Conservation (phyloP, 2,888 invertebrate genomes). For the Amblyteles armatorius region DNA sequence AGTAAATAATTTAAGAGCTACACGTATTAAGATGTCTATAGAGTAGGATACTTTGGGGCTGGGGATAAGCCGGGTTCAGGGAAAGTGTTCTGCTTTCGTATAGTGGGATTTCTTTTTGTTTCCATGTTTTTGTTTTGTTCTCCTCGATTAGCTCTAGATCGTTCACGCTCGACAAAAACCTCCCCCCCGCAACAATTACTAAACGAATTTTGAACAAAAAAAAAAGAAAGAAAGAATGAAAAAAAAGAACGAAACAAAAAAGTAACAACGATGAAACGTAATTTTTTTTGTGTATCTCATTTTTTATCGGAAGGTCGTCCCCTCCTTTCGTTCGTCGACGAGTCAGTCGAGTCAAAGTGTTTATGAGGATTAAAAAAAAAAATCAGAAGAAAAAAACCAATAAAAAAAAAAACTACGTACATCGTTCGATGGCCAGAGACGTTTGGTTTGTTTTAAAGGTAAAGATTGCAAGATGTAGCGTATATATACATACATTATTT, state of each 20-base stretch:
- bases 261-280: slow-evolving; percentile 47
- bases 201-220: slow-evolving; percentile 48
- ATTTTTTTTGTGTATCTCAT: slow-evolving; percentile 2
- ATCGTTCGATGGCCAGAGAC: slow-evolving; percentile 66
- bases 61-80: slow-evolving; percentile 79
- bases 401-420: slow-evolving; percentile 57
- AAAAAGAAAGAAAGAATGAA: slow-evolving; percentile 42
- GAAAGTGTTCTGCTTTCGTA: slow-evolving; percentile 73
- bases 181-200: slow-evolving; percentile 51
- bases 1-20: slow-evolving; percentile 84
- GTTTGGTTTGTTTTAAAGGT: slow-evolving; percentile 60
- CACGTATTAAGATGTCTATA: slow-evolving; percentile 84
- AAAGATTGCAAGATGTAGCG: slow-evolving; percentile 68
- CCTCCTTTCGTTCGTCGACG: slow-evolving; percentile 45
- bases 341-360: slow-evolving; percentile 33
- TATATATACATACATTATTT: slow-evolving; percentile 66
- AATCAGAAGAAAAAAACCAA: slow-evolving; percentile 48
- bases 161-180: slow-evolving; percentile 34
- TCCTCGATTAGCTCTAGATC: slow-evolving; percentile 48
- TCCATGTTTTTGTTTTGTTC: slow-evolving; percentile 49
- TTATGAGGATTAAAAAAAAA: slow-evolving; percentile 31
- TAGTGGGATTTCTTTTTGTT: slow-evolving; percentile 49
- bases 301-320: neutral
- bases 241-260: slow-evolving; percentile 26
- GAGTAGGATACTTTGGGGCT: slow-evolving; percentile 82